Evolutionary conservation across 2,888 invertebrate species (phyloP), one percentile per base, ranked within the genome.

Genomic region (Platycheirus rosarum): DNA sequence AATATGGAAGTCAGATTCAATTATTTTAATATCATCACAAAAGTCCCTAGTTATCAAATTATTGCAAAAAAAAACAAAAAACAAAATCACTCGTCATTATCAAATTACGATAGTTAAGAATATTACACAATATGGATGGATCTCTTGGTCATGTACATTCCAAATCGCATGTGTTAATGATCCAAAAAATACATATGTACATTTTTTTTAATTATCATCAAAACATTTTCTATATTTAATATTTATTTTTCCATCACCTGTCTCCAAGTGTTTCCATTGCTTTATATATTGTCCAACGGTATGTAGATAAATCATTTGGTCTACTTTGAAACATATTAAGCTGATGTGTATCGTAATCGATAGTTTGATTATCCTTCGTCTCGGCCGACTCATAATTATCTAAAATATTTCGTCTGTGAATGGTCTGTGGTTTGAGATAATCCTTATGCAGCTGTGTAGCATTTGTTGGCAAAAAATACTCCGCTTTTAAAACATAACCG

Each of bases 401-500:
- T 3, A 77, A 7, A 29, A 79, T 84, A 29, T 86, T 80, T 86
- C 87, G 11, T 1, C 85, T 86, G 37, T 86, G 85, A 2, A 89
- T 87, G 0, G 84, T 77, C 80, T 88, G 87, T 0, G 90, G 90
- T 14, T 85, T 87, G 0, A 91, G 51, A 48, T 88, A 86, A 9
- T 87, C 85, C 46, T 86, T 78, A 2, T 87, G 87, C 13, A 89
- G 84, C 29, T 89, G 86, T 1, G 86, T 84, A 1, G 90, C 86
- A 37, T 85, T 86, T 55, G 85, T 86, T 2, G 90, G 89, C 51
- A 90, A 73, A 79, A 87, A 88, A 69, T 89, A 90, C 78, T 90
- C 89, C 1, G 87, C 88, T 62, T 90, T 90, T 0, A 90, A 48
- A 1, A 90, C 89, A 84, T 87, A 89, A 3, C 90, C 90, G 0